Conservation (phyloP, 2,888 invertebrate genomes). For the Acanthosoma haemorrhoidale region DNA sequence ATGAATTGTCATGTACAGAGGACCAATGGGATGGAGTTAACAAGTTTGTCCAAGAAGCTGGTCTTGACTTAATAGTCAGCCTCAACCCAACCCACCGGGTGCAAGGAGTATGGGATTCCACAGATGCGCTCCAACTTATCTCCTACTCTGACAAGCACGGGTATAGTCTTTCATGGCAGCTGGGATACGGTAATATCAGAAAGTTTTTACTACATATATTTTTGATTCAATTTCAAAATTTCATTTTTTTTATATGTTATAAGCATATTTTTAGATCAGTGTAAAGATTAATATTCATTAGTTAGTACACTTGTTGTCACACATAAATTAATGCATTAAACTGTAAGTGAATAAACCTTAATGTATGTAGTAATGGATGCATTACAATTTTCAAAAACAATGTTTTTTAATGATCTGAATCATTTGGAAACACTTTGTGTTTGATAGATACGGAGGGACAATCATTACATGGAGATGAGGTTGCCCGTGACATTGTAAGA, state of each 20-base stretch:
- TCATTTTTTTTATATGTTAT: too few relatives aligned
- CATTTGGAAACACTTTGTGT: background rate
- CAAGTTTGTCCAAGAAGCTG: conserved; percentile 46
- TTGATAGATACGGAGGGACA: conserved; percentile 46
- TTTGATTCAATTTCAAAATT: too few relatives aligned
- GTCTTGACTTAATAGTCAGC: conserved; percentile 46
- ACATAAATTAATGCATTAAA: too few relatives aligned
- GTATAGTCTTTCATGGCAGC: conserved; percentile 64
- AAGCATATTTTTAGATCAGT: too few relatives aligned
- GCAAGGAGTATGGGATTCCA: conserved; percentile 59
- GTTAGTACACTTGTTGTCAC: too few relatives aligned
- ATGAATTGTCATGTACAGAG: conserved; percentile 42
- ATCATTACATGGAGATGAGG: conserved; percentile 47
- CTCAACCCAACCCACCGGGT: conserved; percentile 42
- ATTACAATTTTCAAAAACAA: too few relatives aligned
- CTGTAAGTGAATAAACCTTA: too few relatives aligned
- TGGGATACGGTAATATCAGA: conserved; percentile 58
- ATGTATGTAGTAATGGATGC: too few relatives aligned
- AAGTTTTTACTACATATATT: too few relatives aligned
- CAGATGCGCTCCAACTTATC: conserved; percentile 60
- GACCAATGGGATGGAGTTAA: conserved; percentile 46
- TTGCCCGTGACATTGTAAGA: conserved; percentile 46
- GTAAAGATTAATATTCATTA: too few relatives aligned
- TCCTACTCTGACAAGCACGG: conserved; percentile 61
- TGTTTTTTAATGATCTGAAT: conserved; percentile 8